Percentiles rank a stretch among this genome's conserved stretches.
phyloP scores from a whole-genome alignment of 2,888 invertebrate species.

The Lasioglossum leucozonium region DNA sequence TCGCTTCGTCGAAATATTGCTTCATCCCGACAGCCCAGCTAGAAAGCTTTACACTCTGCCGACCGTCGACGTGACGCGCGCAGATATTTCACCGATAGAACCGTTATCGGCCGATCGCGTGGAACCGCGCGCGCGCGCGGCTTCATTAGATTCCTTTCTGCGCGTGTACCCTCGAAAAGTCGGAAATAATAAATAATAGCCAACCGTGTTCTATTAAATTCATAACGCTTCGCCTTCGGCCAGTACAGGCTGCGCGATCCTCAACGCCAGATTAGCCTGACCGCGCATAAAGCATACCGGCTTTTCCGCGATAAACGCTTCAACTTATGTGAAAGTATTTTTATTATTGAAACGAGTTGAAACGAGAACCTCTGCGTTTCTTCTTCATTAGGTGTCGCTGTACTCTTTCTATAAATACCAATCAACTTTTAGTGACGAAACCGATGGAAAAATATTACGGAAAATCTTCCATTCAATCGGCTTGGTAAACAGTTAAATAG shows the following conservation, averaged over 20 bases:
- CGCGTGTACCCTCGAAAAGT: conserved; percentile 3
- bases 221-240: neutral
- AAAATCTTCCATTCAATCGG: too few species aligned
- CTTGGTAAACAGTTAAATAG: neutral
- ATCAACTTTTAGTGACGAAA: neutral
- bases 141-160: conserved; percentile 19
- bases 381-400: neutral
- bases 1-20: conserved; percentile 3
- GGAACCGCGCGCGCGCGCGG: neutral
- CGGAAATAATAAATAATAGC: conserved; percentile 8
- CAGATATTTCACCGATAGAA: conserved; percentile 1
- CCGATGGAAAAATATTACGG: too few species aligned
- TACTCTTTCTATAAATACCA: neutral
- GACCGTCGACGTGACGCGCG: neutral
- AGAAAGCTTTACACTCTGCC: conserved; percentile 4
- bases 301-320: neutral
- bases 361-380: neutral
- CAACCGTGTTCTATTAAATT: neutral
- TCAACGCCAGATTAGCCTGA: neutral
- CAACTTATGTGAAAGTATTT: neutral
- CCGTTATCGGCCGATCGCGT: conserved; percentile 23
- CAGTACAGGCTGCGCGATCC: neutral
- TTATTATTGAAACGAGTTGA: too few species aligned
- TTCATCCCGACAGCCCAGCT: conserved; percentile 8
- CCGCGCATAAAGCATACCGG: neutral